Evolutionary conservation across 2,113 vertebrate genomes (phyloP).

Genomic region (Pitta sordida): DNA sequence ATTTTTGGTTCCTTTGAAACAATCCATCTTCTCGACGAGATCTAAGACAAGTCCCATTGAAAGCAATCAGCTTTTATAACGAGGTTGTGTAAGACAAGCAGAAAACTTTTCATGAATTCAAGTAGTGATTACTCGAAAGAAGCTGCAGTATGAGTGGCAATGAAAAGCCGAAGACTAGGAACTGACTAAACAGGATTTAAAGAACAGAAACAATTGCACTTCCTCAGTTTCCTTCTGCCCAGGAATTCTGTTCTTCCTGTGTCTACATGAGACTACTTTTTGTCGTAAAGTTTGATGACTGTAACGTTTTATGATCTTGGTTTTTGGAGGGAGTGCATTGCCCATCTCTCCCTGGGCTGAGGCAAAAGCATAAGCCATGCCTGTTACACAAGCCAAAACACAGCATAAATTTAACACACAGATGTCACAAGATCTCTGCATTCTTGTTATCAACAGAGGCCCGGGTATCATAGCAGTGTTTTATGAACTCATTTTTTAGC

Average conservation of each 20-base stretch:
- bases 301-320: not conserved
- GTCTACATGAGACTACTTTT: not conserved
- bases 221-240: not conserved
- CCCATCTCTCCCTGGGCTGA: not conserved
- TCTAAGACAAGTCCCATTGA: too few species aligned
- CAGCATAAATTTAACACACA: not conserved
- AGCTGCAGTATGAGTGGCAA: accelerated
- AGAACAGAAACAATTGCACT: not conserved
- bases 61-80: not conserved
- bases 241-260: not conserved
- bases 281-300: not conserved
- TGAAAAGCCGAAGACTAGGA: not conserved
- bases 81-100: not conserved
- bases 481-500: not conserved
- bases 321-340: not conserved
- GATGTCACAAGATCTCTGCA: not conserved
- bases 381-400: not conserved
- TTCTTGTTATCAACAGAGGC: not conserved
- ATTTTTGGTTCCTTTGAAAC: not conserved
- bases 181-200: not conserved
- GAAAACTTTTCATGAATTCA: not conserved
- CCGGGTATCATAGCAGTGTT: not conserved
- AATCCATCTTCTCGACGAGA: accelerated
- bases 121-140: not conserved
- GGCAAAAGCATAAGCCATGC: not conserved